Conservation (phyloP, 2,888 invertebrate genomes). For the Schizotus pectinicornis region DNA sequence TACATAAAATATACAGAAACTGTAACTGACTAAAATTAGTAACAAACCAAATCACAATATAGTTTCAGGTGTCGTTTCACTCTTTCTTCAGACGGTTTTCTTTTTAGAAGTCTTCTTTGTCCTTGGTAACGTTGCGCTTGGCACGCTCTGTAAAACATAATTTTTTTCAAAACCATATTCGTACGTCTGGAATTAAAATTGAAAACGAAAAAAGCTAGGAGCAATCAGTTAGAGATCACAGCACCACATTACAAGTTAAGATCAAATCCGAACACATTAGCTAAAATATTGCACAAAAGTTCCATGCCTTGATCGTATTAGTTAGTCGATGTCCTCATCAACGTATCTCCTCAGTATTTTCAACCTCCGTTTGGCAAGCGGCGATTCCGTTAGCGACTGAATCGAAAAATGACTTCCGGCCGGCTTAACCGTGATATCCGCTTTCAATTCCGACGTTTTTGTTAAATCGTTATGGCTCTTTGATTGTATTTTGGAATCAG, state of each 20-base stretch:
- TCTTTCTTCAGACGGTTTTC: constrained; percentile 60
- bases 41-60: constrained; percentile 30
- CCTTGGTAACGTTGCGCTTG: constrained; percentile 75
- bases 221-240: neutral
- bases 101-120: constrained; percentile 76
- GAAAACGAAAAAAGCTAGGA: constrained; percentile 3
- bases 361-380: constrained; percentile 43
- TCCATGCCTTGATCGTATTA: constrained; percentile 38
- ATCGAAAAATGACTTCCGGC: constrained; percentile 39
- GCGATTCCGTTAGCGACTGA: constrained; percentile 40
- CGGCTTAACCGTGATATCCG: constrained; percentile 15
- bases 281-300: constrained; percentile 22
- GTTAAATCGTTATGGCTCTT: constrained; percentile 48
- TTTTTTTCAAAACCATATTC: neutral
- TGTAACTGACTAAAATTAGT: constrained; percentile 12
- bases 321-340: constrained; percentile 45
- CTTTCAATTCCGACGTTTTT: constrained; percentile 21
- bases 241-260: neutral
- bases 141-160: constrained; percentile 67
- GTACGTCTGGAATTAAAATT: no score
- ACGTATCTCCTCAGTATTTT: constrained; percentile 46
- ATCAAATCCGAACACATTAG: constrained; percentile 5
- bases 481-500: constrained; percentile 42
- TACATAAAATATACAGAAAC: constrained; percentile 17
- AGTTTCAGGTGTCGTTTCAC: constrained; percentile 3